Base-by-base conservation (phyloP, 1,140 invertebrate species). In the Cotesia vestalis region DNA sequence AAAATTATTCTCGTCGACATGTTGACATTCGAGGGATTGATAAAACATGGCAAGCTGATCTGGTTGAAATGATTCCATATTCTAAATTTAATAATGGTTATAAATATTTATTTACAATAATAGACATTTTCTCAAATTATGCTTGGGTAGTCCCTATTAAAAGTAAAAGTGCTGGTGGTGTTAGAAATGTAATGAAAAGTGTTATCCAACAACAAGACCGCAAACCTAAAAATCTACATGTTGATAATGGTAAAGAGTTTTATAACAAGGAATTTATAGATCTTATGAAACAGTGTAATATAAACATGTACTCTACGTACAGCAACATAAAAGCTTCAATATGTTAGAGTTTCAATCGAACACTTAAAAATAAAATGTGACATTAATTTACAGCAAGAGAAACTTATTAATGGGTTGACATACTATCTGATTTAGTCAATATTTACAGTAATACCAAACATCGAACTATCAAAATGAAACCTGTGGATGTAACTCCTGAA, bases 271-370 rank as follows among this genome's bases (percentile, higher is more conserved):
- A 59, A 38, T 60, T 69, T 20, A 5, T 63, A 52, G 4, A 14
- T n/a, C 36, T 71, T 1, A 64, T 64, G 36, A 57, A 66, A 57
- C 0, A 66, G 8, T 17, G 38, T 55, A 64, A 63, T 1, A 71
- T 66, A 4, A 9, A 64, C 11, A 36, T 64, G 62, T 72, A 72
- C 66, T 66, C 38, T 36, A 66, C 55, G n/a, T 81, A 79, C 62
- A 80, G 71, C 68, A 74, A 78, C 35, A 77, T 79, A 17, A 87
- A 87, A 81, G 81, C 84, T 34, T 75, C 79, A 1, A 79, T 87
- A 61, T 76, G 81, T 34, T 84, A 87, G 79, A 71, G 86, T 35
- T 86, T 86, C 36, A 85, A 86, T 78, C 73, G 81, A 20, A 86
- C 83, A 8, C 70, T 88, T 34, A 87, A 86, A 80, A 73, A 70